Base-by-base conservation (phyloP, 1,140 invertebrate species). In the Leptinotarsa texana region DNA sequence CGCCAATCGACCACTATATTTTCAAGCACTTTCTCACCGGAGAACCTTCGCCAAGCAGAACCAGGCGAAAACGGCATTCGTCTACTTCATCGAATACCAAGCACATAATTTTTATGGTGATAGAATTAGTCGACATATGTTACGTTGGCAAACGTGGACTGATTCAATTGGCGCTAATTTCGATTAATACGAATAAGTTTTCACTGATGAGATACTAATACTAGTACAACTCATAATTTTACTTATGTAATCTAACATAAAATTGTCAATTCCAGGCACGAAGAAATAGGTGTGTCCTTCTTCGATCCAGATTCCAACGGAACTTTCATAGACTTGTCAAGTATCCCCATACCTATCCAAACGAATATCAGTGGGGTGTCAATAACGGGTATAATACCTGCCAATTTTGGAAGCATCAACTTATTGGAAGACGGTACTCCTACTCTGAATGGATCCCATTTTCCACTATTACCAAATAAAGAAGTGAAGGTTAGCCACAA, bases 251-350 rank as follows among this genome's bases (percentile, higher is more conserved):
- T 66, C 33, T 67, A 66, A 42, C 33, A 11, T 11, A 3, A 3
- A 42, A 42, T 75, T 69, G 11, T 11, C 8, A 42, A 11, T 57
- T 75, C 66, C 69, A 87, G 87, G 8, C 87, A 88, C 71, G 87
- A 89, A 76, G 85, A 88, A 76, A 85, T 89, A 0, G 87, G 89
- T 79, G 80, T 89, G 8, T 88, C 87, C 18, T 89, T 89, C 80
- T 89, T 85, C 63, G 86, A 89, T 78, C 86, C 88, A 4, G 82
- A 83, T 63, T 83, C 82, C 49, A 88, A 89, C 76, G 82, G 84
- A 24, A 86, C 83, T 33, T 81, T 85, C 67, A 85, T 88, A 6
- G 85, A 88, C 75, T 77, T 88, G 51, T 86, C 86, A 61, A 85
- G 88, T 67, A 87, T 89, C 13, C 87, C 88, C 13, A 63, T 88